Evolutionary conservation across 2,888 invertebrate species (phyloP), one percentile per base, ranked within the genome.

Genomic region (Watsonalla binaria): DNA sequence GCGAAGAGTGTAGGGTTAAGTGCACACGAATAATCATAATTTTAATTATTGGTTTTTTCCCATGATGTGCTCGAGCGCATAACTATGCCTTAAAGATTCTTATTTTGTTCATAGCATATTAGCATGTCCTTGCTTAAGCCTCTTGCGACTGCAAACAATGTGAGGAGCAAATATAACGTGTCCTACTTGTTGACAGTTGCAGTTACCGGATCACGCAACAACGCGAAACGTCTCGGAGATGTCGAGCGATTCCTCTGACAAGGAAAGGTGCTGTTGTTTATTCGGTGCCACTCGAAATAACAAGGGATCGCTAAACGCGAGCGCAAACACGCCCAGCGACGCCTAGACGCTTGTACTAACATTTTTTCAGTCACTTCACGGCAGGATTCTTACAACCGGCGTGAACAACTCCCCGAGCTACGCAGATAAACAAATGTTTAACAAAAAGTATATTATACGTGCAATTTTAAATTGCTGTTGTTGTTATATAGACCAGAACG

Each of bases 271-370:
- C 61, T 61, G 76, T 74, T 82, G 78, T 82, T 80, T 79, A 75
- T 75, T 66, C 63, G 66, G 66, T 70, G 73, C 71, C 79, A 78
- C 80, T 80, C 77, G 76, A 83, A 69, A 76, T 86, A 84, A 80
- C 88, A 79, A 82, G 82, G 71, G 72, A 68, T 69, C 67, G 86
- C 84, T 89, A 89, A 90, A 80, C 71, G 76, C 59, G 64, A 64
- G 60, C 54, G 72, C 78, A 90, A 86, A 90, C 82, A 84, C 59
- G 66, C 74, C 63, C 65, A 67, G 70, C 73, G 65, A 68, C 77
- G 74, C 70, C 42, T 73, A 66, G 51, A 13, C 49, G 57, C 72
- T 76, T 78, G 71, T 72, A 69, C 76, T 72, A 76, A 82, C 78
- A 76, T 69, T 77, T 81, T 72, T 80, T 78, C 74, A 66, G 65